Evolutionary conservation across 2,113 vertebrate genomes (phyloP).

Genomic region (Agapornis roseicollis): DNA sequence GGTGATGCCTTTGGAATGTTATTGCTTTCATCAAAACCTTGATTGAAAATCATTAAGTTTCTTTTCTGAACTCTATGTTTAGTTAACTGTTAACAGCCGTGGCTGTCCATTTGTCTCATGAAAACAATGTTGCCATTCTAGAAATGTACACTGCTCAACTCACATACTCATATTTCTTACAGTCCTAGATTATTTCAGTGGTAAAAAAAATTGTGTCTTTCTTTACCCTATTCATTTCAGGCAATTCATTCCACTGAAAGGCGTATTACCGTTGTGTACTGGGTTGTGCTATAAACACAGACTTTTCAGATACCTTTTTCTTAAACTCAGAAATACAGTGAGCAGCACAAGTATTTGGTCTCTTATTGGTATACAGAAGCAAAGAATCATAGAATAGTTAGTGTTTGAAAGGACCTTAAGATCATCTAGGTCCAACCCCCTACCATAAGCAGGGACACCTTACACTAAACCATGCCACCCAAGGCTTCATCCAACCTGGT

Average conservation of each 20-base stretch:
- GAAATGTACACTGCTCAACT: not conserved
- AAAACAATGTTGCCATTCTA: not conserved
- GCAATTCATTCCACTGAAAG: not conserved
- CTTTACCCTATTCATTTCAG: not conserved
- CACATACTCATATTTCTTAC: not conserved
- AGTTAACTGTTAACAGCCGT: not conserved
- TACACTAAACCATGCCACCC: not conserved
- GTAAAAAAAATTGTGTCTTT: not conserved
- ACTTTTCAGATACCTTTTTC: not conserved
- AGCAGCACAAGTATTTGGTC: not conserved
- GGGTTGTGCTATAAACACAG: not conserved
- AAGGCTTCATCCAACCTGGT: not conserved
- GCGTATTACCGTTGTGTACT: not conserved
- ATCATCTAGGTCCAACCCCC: not conserved
- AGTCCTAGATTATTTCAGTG: not conserved
- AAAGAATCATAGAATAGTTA: not conserved
- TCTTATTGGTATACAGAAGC: not conserved
- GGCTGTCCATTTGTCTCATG: not conserved
- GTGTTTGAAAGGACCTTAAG: not conserved
- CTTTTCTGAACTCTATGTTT: not conserved
- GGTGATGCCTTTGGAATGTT: not conserved
- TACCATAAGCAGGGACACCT: not conserved
- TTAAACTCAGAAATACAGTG: not conserved
- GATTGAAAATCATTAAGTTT: not conserved
- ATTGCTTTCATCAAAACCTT: slow-evolving; percentile 6